These are phyloP conservation scores for Collichthys lucidus DNA, from an alignment of 2,113 vertebrate genomes.

Conservation along the genomic window DNA sequence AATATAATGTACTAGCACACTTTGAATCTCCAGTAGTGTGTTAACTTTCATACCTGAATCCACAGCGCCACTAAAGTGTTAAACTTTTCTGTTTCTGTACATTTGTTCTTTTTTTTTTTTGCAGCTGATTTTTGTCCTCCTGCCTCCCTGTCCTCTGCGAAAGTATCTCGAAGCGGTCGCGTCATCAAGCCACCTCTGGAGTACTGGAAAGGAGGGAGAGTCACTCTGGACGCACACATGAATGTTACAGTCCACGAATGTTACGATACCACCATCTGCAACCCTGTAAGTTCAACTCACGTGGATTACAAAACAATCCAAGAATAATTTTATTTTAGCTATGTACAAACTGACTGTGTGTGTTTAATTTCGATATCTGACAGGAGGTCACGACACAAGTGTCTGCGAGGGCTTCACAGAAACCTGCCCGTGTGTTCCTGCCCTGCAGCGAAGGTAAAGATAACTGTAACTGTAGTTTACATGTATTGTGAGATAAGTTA, in stretches of 20 bases:
- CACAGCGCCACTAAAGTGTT: neutral
- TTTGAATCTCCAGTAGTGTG: too few relatives aligned
- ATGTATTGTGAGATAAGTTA: neutral
- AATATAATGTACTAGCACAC: too few relatives aligned
- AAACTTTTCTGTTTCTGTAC: neutral
- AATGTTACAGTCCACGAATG: conserved; percentile 84
- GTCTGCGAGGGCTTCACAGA: conserved; percentile 2
- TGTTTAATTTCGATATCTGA: neutral
- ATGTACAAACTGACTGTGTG: neutral
- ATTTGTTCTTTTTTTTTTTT: conserved; percentile 2
- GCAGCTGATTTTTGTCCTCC: conserved; percentile 42
- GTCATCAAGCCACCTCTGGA: conserved; percentile 83
- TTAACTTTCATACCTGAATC: neutral
- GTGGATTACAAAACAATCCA: neutral
- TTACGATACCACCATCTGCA: conserved; percentile 66
- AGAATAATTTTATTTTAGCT: neutral
- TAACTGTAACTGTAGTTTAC: neutral
- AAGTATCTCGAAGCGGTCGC: conserved; percentile 85
- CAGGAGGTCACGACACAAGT: conserved; percentile 28
- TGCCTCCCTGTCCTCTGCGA: neutral
- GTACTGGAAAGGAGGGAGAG: conserved; percentile 87
- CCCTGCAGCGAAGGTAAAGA: conserved; percentile 54
- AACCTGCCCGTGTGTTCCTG: conserved; percentile 11
- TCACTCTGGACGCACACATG: conserved; percentile 82
- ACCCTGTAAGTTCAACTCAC: conserved; percentile 56